Base-by-base conservation (phyloP, 1,140 invertebrate species). In the Pogonomyrmex californicus region DNA sequence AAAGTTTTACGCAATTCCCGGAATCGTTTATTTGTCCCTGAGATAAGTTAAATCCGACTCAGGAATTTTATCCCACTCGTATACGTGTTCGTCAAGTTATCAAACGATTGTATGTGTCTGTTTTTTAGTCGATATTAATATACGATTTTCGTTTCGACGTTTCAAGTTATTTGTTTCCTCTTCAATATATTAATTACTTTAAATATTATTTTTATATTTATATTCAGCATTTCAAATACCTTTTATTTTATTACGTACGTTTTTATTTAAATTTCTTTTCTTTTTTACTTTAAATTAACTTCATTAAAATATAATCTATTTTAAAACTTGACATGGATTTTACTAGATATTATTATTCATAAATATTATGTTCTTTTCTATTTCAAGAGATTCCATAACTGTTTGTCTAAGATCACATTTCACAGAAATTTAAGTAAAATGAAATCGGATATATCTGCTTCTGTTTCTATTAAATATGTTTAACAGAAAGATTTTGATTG, bases 11-110 rank as follows among this genome's bases (percentile, higher is more conserved):
- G 23, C 36, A 47, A 62, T 60, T 66, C 58, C 6, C 36, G 30
- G 49, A 79, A 65, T 85, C 75, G 41, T 77, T 65, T 85, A 65
- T 85, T 85, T 85, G 83, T 44, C n/a, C 56, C 41, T 47, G 75
- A 33, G 83, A 66, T 85, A 79, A 77, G 51, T 54, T 78, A 9
- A 49, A 85, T 77, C 66, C 66, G 49, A 68, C 38, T 73, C 56
- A 14, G 76, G 23, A 63, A 86, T 38, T 71, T 85, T 76, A 87
- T 83, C 33, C 30, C 5, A 62, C 49, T 44, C 33, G 41, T 23
- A 1, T 44, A 36, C n/a, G 33, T 49, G 14, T 9, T 4, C 12
- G 41, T 10, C 9, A 44, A n/a, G 30, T 82, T 71, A 82, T 73
- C 66, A 41, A 58, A 71, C 4, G n/a, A 9, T 12, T 36, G 4